phyloP scores from a whole-genome alignment of 1,140 invertebrate species.

The Zaprionus lachaisei region DNA sequence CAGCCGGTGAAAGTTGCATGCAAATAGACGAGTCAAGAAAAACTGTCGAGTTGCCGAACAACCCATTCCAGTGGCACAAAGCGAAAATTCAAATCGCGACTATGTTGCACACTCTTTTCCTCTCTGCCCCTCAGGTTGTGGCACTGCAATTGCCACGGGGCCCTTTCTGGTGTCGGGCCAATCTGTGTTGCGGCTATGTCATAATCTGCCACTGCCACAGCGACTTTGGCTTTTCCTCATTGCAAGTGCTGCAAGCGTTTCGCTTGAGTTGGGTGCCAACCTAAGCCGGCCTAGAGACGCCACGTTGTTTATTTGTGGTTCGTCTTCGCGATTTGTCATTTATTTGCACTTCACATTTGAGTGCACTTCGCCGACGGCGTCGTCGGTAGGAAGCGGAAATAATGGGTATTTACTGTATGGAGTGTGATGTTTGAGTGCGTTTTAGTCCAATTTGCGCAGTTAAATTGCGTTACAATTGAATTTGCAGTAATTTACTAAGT shows the following conservation, averaged over 20 bases:
- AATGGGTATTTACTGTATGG: constrained; percentile 45
- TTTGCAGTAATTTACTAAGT: not conserved
- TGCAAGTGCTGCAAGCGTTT: constrained; percentile 42
- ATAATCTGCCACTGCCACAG: constrained; percentile 45
- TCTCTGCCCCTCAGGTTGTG: not conserved
- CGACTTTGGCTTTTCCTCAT: constrained; percentile 45
- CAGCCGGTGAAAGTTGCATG: constrained; percentile 77
- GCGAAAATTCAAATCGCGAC: constrained; percentile 19
- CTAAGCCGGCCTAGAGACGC: constrained; percentile 1
- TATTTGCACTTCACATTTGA: constrained; percentile 73
- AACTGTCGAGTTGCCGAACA: constrained; percentile 38
- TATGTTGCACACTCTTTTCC: constrained; percentile 23
- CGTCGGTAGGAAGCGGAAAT: constrained; percentile 69
- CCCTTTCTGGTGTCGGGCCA: constrained; percentile 27
- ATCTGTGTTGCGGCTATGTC: constrained; percentile 53
- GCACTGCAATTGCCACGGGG: constrained; percentile 11
- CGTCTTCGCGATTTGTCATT: constrained; percentile 68
- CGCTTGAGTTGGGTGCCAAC: constrained; percentile 60
- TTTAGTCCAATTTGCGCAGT: constrained; percentile 40
- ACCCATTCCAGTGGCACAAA: constrained; percentile 17
- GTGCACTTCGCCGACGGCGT: constrained; percentile 17
- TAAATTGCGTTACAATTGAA: constrained; percentile 29
- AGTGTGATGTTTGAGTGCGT: constrained; percentile 53
- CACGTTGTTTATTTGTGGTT: constrained; percentile 22
- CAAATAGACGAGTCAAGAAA: constrained; percentile 66